Evolutionary conservation across 1,140 invertebrate genomes (phyloP), one percentile per base, ranked within the genome.

Genomic region (Musca vetustissima): DNA sequence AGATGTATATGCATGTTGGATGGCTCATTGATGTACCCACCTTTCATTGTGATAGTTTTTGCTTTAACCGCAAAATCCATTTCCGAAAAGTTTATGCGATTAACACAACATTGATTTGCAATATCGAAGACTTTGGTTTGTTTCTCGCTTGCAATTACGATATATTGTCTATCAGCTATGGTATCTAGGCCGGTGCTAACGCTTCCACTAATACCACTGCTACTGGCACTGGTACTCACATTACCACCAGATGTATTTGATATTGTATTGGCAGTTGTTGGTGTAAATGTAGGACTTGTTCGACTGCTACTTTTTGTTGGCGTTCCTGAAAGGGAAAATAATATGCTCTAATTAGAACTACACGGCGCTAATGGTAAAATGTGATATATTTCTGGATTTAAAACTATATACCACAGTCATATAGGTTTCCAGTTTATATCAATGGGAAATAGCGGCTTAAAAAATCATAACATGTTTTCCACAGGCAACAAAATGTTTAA

Each of bases 41-140:
- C 95, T 92, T 94, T 96, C 73, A 98, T 87, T 74, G 91, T 90
- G 73, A 97, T 92, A 76, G 97, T 92, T 85, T 98, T 95, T 71
- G 95, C 93, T 85, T 95, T 95, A 72, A 98, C 92, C 68, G 97
- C 94, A 85, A 96, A 96, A 83, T 95, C 92, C 57, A 90, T 89
- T 74, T 94, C 93, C 69, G 91, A 89, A 72, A 95, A 87, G 82
- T 94, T 92, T 83, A 93, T 91, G 72, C 91, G 88, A 83, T 93
- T 94, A 72, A 93, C 88, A 83, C 89, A 97, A 84, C 93, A 97
- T 83, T 98, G 96, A 68, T 94, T 96, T 71, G 96, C 96, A 76
- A 98, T 87, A 70, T 94, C 93, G 57, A 97, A 91, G 65, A 98
- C 93, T 81, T 95, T 88, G 64, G 95, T 95, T 85, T 98, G 95